Evolutionary conservation across 1,140 invertebrate species (phyloP).

Genomic region (roundworm (Caenorhabditis elegans)): WBcel235 BX284606.5:16074501-16075000

Average conservation of each 20-base stretch:
- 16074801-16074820: not conserved
- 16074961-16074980: too few species aligned
- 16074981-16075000: too few species aligned
- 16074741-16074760: not conserved
- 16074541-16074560: not conserved
- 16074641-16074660: constrained; percentile 37
- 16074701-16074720: constrained; percentile 35
- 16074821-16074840: not conserved
- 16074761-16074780: constrained; percentile 44
- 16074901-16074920: too few species aligned
- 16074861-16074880: too few species aligned
- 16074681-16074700: constrained; percentile 9
- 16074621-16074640: not conserved
- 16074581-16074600: constrained; percentile 56
- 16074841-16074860: not conserved
- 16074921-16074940: too few species aligned
- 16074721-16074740: constrained; percentile 19
- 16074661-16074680: constrained; percentile 51
- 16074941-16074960: too few species aligned
- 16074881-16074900: too few species aligned
- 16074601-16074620: not conserved
- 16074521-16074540: constrained; percentile 36
- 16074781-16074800: constrained; percentile 14
- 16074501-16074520: not conserved
- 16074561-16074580: constrained; percentile 37